phyloP scores from a whole-genome alignment of 2,888 invertebrate species.

The Scaptomyza cyrtandrae region DNA sequence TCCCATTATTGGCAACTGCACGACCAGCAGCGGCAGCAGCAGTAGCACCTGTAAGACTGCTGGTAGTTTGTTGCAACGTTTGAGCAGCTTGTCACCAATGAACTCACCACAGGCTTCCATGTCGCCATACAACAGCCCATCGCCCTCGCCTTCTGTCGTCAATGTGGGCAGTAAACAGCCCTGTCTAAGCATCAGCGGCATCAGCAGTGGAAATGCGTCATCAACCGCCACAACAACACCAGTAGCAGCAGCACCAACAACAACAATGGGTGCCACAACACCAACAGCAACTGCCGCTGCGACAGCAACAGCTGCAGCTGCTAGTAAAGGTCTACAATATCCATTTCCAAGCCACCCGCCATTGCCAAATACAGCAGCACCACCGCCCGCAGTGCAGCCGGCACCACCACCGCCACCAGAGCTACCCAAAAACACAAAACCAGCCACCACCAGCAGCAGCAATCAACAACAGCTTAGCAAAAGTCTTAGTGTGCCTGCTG shows the following conservation, averaged over 20 bases:
- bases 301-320: slow-evolving; percentile 19
- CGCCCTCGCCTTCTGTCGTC: slow-evolving; percentile 82
- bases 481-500: slow-evolving; percentile 82
- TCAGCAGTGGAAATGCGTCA: slow-evolving; percentile 1
- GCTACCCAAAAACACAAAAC: slow-evolving; percentile 31
- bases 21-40: slow-evolving; percentile 22
- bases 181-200: slow-evolving; percentile 2
- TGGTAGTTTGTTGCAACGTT: slow-evolving; percentile 76
- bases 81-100: slow-evolving; percentile 84
- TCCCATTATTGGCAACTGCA: slow-evolving; percentile 63
- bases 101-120: slow-evolving; percentile 84
- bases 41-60: slow-evolving; percentile 50
- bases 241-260: slow-evolving; percentile 7
- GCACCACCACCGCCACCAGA: slow-evolving; percentile 75
- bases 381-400: slow-evolving; percentile 75
- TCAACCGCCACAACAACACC: slow-evolving; percentile 3
- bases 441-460: slow-evolving; percentile 20
- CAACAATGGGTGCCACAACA: slow-evolving; percentile 5
- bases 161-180: slow-evolving; percentile 26
- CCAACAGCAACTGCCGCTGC: slow-evolving; percentile 12
- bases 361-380: slow-evolving; percentile 84
- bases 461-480: slow-evolving; percentile 75
- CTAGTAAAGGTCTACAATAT: slow-evolving; percentile 87
- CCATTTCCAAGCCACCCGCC: slow-evolving; percentile 92
- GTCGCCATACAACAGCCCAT: slow-evolving; percentile 84